Percentiles rank a stretch among this genome's conserved stretches.
phyloP scores from a whole-genome alignment of 1,140 invertebrate species.

The Drosophila melanogaster region Release_6_plus_ISO1_MT NT_033779.5:18145001-18145500 shows the following conservation, averaged over 20 bases:
- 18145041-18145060: slow-evolving; percentile 28
- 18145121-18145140: slow-evolving; percentile 39
- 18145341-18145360: slow-evolving; percentile 60
- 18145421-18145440: background rate
- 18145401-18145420: slow-evolving; percentile 6
- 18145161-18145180: slow-evolving; percentile 14
- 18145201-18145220: slow-evolving; percentile 47
- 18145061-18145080: slow-evolving; percentile 28
- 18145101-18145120: slow-evolving; percentile 43
- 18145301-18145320: slow-evolving; percentile 60
- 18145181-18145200: slow-evolving; percentile 6
- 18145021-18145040: slow-evolving; percentile 44
- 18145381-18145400: slow-evolving; percentile 1
- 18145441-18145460: background rate
- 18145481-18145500: too few relatives aligned
- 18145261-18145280: slow-evolving; percentile 61
- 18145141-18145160: slow-evolving; percentile 34
- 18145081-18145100: slow-evolving; percentile 40
- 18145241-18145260: slow-evolving; percentile 54
- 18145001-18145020: slow-evolving; percentile 13
- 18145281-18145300: slow-evolving; percentile 54
- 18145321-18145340: slow-evolving; percentile 62
- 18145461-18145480: background rate
- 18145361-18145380: slow-evolving; percentile 12
- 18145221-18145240: slow-evolving; percentile 67